A percentile compares a stretch with the other conserved stretches of the same genome.
Conservation (phyloP, 2,888 invertebrate species). For the Coelopa pilipes region DNA sequence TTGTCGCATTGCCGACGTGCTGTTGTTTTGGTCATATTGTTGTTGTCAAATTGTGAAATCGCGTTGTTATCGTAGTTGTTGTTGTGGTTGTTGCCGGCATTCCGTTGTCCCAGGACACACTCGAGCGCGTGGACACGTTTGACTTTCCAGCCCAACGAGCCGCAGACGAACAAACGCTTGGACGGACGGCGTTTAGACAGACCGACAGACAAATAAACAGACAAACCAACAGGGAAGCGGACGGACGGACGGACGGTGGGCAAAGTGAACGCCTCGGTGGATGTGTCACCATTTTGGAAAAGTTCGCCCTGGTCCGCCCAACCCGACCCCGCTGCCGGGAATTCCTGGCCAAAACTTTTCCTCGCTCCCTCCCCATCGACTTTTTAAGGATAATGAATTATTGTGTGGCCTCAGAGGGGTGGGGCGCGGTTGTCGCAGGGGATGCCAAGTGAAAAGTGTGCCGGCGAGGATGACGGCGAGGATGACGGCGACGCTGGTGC, state of each 20-base stretch:
- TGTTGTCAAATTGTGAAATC: background rate
- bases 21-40: background rate
- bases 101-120: slow-evolving; percentile 2
- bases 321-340: background rate
- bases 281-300: slow-evolving; percentile 34
- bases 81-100: background rate
- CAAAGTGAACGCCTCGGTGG: slow-evolving; percentile 20
- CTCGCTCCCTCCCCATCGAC: slow-evolving; percentile 7
- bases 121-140: background rate
- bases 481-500: background rate
- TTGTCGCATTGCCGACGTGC: background rate
- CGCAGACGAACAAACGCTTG: too few relatives aligned
- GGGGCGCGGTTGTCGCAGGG: background rate
- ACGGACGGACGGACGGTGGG: background rate
- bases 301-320: too few relatives aligned
- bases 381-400: slow-evolving; percentile 37
- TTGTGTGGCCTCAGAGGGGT: slow-evolving; percentile 13
- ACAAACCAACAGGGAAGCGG: too few relatives aligned
- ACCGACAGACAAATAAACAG: too few relatives aligned
- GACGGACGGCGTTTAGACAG: too few relatives aligned
- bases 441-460: slow-evolving; percentile 18
- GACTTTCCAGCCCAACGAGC: background rate
- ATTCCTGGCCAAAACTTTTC: slow-evolving; percentile 27
- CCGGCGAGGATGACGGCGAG: slow-evolving; percentile 1
- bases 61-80: slow-evolving; percentile 15